A percentile compares a stretch with the other conserved stretches of the same genome.
Conservation (phyloP, 2,888 invertebrate genomes). For the Myathropa florea region DNA sequence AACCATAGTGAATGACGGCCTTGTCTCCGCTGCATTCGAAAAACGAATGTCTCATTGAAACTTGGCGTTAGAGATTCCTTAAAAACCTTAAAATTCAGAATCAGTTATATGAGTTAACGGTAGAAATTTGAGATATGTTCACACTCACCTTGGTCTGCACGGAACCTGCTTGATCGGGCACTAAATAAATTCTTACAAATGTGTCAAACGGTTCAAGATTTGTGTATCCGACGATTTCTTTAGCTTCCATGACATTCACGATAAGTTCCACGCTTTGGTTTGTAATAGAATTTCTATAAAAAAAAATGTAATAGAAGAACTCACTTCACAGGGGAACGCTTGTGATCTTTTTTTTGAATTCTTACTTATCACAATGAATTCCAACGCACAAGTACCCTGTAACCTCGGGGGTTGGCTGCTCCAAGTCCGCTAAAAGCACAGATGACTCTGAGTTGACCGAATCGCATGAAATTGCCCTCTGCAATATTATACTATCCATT, state of each 20-base stretch:
- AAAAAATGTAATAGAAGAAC: neutral
- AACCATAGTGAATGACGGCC: slow-evolving; percentile 84
- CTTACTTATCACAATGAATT: slow-evolving; percentile 89
- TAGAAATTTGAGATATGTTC: neutral
- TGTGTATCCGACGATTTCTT: slow-evolving; percentile 85
- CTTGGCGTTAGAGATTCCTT: slow-evolving; percentile 86
- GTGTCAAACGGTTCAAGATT: slow-evolving; percentile 85
- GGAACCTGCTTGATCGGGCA: slow-evolving; percentile 86
- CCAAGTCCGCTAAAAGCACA: slow-evolving; percentile 86
- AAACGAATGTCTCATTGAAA: slow-evolving; percentile 89
- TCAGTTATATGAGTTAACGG: neutral
- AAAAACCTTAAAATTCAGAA: slow-evolving; percentile 81
- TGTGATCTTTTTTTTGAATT: neutral
- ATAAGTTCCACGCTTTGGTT: slow-evolving; percentile 79
- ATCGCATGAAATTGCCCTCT: slow-evolving; percentile 88
- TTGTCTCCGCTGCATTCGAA: slow-evolving; percentile 84
- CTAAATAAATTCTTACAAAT: slow-evolving; percentile 88
- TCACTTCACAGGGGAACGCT: too few relatives aligned
- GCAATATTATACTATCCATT: slow-evolving; percentile 77
- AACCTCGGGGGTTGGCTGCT: slow-evolving; percentile 85
- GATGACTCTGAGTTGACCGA: slow-evolving; percentile 91
- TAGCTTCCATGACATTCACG: slow-evolving; percentile 89
- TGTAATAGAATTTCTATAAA: slow-evolving; percentile 75
- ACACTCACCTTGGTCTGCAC: slow-evolving; percentile 84
- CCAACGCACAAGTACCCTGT: slow-evolving; percentile 90